Evolutionary conservation across 1,140 invertebrate species (phyloP), one percentile per base, ranked within the genome.

Genomic region (Aphidius ervi): DNA sequence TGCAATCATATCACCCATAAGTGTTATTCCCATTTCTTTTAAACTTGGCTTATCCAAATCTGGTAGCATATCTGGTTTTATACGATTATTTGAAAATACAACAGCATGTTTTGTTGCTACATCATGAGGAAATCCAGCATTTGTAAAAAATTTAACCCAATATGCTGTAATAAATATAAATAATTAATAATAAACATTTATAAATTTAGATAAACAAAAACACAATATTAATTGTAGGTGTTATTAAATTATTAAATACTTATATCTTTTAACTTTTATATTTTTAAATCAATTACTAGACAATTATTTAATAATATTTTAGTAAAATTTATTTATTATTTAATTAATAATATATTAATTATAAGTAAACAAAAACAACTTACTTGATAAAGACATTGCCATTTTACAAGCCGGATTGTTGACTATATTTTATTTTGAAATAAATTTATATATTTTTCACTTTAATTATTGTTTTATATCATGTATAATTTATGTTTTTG

Each of bases 1-100:
- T 5, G 87, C 86, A 63, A 92, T 90, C 66, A 90, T 83, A 74
- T 92, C 88, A 4, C 89, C 89, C 79, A 91, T 86, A 7, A 88
- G 74, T 0, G 82, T 84, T 9, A 92, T 88, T 0, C 87, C 88
- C 87, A 92, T 90, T 65, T 90, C 88, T 67, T 83, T 84, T 3
- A 91, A 75, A 69, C 87, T 87, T 58, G 90, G 87, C 67, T 89
- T 89, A 49, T 84, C 87, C 8, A 92, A 74, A 65, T 92, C 89
- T 6, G 85, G 74, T 40, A 92, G 70, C 89, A 91, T 91, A 61
- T 88, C 85, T 50, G 82, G 82, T 62, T 86, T 82, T 55, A 91
- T 91, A 53, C 88, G 79, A 73, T 92, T 88, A 64, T 90, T 87
- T n/a, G 83, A 84, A 71, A 92, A 91, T 16, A 84, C 84, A 48